Conservation (phyloP, 92 coral and sea anemone species). For the Parazoanthus darwini region DNA sequence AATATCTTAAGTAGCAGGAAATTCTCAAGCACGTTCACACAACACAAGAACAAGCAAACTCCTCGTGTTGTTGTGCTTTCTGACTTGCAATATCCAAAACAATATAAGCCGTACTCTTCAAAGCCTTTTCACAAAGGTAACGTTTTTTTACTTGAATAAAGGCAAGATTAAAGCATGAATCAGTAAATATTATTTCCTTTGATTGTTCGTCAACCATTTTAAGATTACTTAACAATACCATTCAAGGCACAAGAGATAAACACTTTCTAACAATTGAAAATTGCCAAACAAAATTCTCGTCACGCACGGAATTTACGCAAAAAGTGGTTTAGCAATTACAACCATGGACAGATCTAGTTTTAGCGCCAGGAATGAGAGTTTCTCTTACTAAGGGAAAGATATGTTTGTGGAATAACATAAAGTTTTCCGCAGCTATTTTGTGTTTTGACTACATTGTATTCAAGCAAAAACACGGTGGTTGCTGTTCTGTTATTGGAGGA, state of each 20-base stretch:
- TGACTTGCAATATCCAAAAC: neutral
- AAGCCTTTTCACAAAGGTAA: neutral
- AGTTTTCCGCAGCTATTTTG: neutral
- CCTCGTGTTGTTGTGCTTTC: neutral
- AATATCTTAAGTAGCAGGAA: neutral
- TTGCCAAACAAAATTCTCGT: neutral
- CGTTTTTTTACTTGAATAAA: neutral
- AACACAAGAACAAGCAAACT: neutral
- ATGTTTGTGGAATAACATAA: neutral
- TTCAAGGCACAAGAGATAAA: conserved; percentile 5
- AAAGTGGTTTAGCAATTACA: neutral
- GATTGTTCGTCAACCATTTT: conserved; percentile 32
- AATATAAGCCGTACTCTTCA: neutral
- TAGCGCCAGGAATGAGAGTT: neutral
- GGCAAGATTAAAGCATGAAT: neutral
- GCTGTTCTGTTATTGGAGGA: too few species aligned
- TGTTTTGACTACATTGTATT: conserved; percentile 18
- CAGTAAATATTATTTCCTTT: neutral
- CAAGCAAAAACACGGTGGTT: conserved; percentile 5
- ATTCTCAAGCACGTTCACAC: neutral
- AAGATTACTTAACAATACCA: conserved; percentile 29
- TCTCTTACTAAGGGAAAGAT: neutral
- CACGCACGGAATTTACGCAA: conserved; percentile 13
- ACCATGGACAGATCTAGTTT: neutral
- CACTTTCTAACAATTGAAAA: neutral